A percentile compares a stretch with the other conserved stretches of the same genome.
Conservation (phyloP, 2,113 vertebrate genomes). For the Anolis carolinensis region DNA sequence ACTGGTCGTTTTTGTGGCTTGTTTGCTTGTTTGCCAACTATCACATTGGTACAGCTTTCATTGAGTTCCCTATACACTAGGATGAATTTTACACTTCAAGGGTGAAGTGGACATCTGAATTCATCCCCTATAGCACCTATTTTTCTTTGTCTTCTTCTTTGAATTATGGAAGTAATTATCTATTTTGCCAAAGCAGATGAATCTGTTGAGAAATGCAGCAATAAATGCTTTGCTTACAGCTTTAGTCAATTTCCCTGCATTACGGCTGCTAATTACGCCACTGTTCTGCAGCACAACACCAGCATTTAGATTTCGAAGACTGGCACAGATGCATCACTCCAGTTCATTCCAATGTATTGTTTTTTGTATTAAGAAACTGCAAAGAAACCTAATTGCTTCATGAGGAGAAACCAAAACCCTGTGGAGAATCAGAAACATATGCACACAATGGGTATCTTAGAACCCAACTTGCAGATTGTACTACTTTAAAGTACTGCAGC, state of each 20-base stretch:
- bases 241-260: constrained; percentile 24
- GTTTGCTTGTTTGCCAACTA: no score
- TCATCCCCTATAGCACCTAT: constrained; percentile 27
- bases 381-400: constrained; percentile 44
- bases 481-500: neutral
- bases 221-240: constrained; percentile 31
- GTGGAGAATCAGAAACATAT: constrained; percentile 20
- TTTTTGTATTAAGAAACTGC: constrained; percentile 35
- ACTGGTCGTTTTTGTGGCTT: no score
- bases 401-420: constrained; percentile 6
- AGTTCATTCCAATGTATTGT: constrained; percentile 21
- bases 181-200: constrained; percentile 55
- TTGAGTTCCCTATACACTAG: constrained; percentile 39
- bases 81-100: constrained; percentile 43
- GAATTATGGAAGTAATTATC: constrained; percentile 49
- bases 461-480: constrained; percentile 25
- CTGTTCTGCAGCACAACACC: neutral
- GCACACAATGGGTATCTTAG: neutral
- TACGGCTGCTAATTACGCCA: constrained; percentile 16
- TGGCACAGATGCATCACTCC: neutral
- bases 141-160: constrained; percentile 25
- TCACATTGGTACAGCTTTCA: constrained; percentile 11
- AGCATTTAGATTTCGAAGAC: constrained; percentile 4
- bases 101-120: constrained; percentile 48
- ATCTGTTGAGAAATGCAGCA: constrained; percentile 28